phyloP scores from a whole-genome alignment of 2,797 vertebrate genomes.

The Okamejei kenojei region DNA sequence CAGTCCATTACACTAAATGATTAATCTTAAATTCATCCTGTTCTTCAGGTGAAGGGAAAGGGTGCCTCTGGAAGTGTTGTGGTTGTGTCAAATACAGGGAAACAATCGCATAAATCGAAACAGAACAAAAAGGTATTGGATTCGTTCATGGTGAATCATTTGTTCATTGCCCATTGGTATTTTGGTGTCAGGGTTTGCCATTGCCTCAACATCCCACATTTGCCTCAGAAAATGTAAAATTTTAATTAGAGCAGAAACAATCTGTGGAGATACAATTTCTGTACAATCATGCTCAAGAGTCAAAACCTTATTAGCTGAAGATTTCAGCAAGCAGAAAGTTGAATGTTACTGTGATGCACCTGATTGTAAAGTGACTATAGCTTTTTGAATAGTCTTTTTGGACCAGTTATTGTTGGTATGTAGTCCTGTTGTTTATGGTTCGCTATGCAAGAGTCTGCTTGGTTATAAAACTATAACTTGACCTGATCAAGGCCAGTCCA shows the following conservation, averaged over 20 bases:
- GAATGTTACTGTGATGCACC: neutral
- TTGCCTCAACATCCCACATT: neutral
- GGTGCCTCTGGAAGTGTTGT: constrained; percentile 89
- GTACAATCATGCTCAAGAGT: neutral
- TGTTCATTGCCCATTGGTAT: neutral
- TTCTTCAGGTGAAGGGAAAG: constrained; percentile 83
- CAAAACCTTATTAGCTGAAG: neutral
- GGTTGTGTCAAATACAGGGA: constrained; percentile 71
- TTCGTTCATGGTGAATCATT: neutral
- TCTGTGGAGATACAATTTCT: neutral
- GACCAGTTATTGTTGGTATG: neutral
- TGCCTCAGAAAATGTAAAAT: neutral
- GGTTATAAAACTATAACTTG: no score
- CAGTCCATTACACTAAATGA: no score
- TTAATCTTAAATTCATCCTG: constrained; percentile 22
- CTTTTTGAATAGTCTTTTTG: neutral
- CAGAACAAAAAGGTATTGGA: constrained; percentile 65
- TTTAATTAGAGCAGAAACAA: neutral
- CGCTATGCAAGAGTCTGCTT: no score
- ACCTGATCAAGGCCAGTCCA: no score
- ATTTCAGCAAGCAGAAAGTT: neutral
- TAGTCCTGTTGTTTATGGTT: neutral
- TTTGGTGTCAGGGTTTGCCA: neutral
- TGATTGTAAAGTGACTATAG: neutral
- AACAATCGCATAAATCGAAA: constrained; percentile 56